Percentiles rank a stretch among this genome's conserved stretches.
These are phyloP conservation scores for Chloroceryle aenea DNA, from an alignment of 2,113 vertebrate species.

Conservation along the genomic window DNA sequence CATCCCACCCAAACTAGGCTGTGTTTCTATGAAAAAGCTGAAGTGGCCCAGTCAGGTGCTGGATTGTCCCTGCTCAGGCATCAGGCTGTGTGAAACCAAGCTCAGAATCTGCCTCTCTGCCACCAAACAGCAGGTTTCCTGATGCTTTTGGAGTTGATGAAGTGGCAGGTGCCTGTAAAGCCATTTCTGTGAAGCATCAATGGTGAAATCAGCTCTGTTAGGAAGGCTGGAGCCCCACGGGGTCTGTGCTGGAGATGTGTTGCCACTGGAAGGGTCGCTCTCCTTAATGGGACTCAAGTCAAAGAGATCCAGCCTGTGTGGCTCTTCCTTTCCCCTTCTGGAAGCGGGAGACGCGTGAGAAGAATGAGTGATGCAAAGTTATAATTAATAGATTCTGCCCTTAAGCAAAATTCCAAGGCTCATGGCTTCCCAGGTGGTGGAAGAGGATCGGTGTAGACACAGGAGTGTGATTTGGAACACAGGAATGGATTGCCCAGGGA, in stretches of 20 bases:
- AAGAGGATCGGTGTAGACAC: not conserved
- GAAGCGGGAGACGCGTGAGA: not conserved
- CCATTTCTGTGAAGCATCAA: fast-evolving
- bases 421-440: not conserved
- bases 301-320: fast-evolving
- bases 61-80: fast-evolving
- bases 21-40: too few relatives aligned
- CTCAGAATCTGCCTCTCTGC: not conserved
- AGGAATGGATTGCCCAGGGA: too few relatives aligned
- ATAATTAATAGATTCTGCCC: not conserved
- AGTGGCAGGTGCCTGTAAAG: not conserved
- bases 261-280: fast-evolving
- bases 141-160: fast-evolving
- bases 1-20: too few relatives aligned
- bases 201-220: not conserved
- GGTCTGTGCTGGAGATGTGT: not conserved
- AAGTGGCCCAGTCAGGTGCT: not conserved
- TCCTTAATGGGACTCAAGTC: fast-evolving
- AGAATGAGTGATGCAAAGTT: not conserved
- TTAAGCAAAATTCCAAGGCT: not conserved
- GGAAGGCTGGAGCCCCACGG: not conserved
- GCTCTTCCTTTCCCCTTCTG: not conserved
- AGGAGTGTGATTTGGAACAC: not conserved
- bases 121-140: not conserved
- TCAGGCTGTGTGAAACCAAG: not conserved